Evolutionary conservation across 2,113 vertebrate genomes (phyloP), one percentile per base, ranked within the genome.

Genomic region (Oncorhynchus mykiss): DNA sequence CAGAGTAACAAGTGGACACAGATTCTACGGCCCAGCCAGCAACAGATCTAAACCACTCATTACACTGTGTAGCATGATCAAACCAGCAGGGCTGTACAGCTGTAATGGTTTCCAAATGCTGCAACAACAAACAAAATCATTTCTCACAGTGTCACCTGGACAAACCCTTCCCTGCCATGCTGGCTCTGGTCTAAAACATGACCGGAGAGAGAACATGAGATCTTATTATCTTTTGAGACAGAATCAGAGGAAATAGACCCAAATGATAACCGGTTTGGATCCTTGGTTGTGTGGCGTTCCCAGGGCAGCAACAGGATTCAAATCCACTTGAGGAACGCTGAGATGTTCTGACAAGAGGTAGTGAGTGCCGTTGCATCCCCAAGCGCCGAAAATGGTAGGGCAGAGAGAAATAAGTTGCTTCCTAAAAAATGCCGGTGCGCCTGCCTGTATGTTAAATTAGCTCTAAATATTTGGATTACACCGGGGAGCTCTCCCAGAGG

Each of bases 391-490:
- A 49, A 66, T 70, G 27, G 45, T 27, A 45, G 65, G 65, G 5
- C 24, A 66, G 72, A 64, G 78, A 59, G 39, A 49, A 13, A 77
- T 24, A 0, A 25, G 67, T 70, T 29, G 29, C 70, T 67, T 75
- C 27, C 74, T 34, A 8, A 69, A 67, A 72, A 45, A 77, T 67
- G 51, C 27, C 31, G 25, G 25, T 5, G 49, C 31, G 65, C 22
- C 24, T 54, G 73, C 45, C 39, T 75, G 27, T 12, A 76, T 13
- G 29, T 70, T 68, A 75, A 71, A 78, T 74, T 62, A 65, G 71
- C 54, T 65, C 62, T 54, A 70, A 74, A 74, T 74, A 70, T 77
- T 34, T 80, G 78, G 78, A 80, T 84, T 78, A 72, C 12, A 71
- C 39, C 68, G 1, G 24, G 24, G 24, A 29, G 67, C 48, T 31